A percentile compares a stretch with the other conserved stretches of the same genome.
phyloP scores from a whole-genome alignment of 1,140 invertebrate species.

The Achatina immaculata region DNA sequence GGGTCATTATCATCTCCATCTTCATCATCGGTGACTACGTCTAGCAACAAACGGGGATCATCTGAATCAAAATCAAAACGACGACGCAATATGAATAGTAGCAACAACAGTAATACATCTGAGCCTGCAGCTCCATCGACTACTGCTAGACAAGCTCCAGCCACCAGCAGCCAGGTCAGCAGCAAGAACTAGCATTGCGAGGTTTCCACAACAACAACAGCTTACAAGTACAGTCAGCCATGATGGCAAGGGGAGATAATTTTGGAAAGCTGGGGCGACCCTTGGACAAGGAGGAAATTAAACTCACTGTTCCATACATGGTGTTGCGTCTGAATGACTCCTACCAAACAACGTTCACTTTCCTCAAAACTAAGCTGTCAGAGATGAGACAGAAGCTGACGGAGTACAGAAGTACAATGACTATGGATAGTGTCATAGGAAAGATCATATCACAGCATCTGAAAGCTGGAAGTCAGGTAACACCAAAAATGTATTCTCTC shows the following conservation, averaged over 20 bases:
- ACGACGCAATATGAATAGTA: not conserved
- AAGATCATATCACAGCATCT: slow-evolving; percentile 53
- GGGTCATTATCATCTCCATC: not conserved
- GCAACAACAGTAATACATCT: slow-evolving; percentile 1
- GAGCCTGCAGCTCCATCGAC: not conserved
- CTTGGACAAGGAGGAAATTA: slow-evolving; percentile 54
- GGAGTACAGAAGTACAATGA: slow-evolving; percentile 48
- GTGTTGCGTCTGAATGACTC: slow-evolving; percentile 61
- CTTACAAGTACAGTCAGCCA: not conserved
- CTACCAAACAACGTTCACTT: slow-evolving; percentile 61
- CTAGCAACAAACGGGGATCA: slow-evolving; percentile 16
- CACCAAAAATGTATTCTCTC: not conserved
- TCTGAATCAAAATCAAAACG: slow-evolving; percentile 32
- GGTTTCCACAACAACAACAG: slow-evolving; percentile 8
- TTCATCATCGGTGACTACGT: not conserved
- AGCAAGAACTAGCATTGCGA: not conserved
- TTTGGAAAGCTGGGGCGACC: slow-evolving; percentile 5
- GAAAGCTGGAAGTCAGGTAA: slow-evolving; percentile 48
- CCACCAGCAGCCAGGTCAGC: slow-evolving; percentile 4
- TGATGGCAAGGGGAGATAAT: not conserved
- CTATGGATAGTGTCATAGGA: slow-evolving; percentile 59
- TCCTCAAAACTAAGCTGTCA: slow-evolving; percentile 51
- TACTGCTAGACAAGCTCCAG: not conserved
- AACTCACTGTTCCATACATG: slow-evolving; percentile 61
- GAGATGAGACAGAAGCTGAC: slow-evolving; percentile 57